A percentile compares a stretch with the other conserved stretches of the same genome.
phyloP scores from a whole-genome alignment of 2,113 vertebrate species.

The Chrysemys picta region DNA sequence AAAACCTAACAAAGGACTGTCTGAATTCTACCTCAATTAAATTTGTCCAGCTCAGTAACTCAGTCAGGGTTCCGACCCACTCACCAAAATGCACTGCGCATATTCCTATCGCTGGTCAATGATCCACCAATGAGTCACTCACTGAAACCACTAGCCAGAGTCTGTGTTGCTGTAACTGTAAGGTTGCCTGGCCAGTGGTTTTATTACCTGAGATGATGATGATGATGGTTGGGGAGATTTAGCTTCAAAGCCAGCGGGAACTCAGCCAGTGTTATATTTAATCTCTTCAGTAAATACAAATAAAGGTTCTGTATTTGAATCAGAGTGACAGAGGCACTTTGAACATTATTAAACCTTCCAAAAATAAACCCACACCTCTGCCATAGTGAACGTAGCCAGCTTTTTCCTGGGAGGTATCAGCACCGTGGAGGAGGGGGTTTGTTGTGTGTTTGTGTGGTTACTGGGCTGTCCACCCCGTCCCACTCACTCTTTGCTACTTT shows the following conservation, averaged over 20 bases:
- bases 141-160: neutral
- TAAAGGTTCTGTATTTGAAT: constrained; percentile 60
- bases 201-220: constrained; percentile 26
- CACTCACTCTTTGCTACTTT: constrained; percentile 22
- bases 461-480: neutral
- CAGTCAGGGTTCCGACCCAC: accelerated
- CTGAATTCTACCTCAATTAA: neutral
- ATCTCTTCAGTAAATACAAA: constrained; percentile 71
- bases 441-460: neutral
- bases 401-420: constrained; percentile 63
- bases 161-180: neutral
- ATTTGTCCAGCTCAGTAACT: neutral
- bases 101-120: accelerated
- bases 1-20: neutral
- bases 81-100: neutral
- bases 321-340: constrained; percentile 33
- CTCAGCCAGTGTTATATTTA: constrained; percentile 72
- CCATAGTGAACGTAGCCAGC: constrained; percentile 46
- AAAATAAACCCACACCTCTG: constrained; percentile 69
- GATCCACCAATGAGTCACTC: neutral
- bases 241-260: constrained; percentile 55
- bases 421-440: accelerated
- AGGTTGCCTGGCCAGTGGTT: constrained; percentile 3
- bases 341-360: constrained; percentile 64
- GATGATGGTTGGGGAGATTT: constrained; percentile 29